Percentiles rank a stretch among this genome's conserved stretches.
These are phyloP conservation scores for Mythimna pallens DNA, from an alignment of 2,888 invertebrate genomes.

Conservation along the genomic window DNA sequence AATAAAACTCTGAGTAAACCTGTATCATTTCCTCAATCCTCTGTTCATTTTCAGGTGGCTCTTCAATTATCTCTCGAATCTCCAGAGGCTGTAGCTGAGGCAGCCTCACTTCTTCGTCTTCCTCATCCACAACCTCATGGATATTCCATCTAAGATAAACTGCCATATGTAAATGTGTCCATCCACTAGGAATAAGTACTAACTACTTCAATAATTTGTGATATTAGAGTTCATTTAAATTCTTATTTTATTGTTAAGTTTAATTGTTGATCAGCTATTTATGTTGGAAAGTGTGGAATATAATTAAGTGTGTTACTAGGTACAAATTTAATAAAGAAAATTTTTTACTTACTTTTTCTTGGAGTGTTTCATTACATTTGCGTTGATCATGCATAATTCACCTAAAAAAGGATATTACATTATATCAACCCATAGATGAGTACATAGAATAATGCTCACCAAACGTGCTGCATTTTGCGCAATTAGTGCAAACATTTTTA, in stretches of 20 bases:
- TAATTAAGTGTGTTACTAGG: neutral
- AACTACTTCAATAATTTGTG: slow-evolving; percentile 39
- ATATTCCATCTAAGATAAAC: slow-evolving; percentile 66
- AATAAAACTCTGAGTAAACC: slow-evolving; percentile 56
- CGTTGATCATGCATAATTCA: slow-evolving; percentile 84
- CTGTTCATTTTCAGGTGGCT: slow-evolving; percentile 74
- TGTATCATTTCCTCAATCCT: slow-evolving; percentile 77
- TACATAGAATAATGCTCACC: neutral
- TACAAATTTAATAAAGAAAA: slow-evolving; percentile 9
- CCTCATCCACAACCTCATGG: slow-evolving; percentile 53
- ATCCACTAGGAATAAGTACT: neutral
- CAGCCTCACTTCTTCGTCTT: slow-evolving; percentile 48
- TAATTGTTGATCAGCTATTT: slow-evolving; percentile 4
- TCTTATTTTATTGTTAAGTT: slow-evolving; percentile 7
- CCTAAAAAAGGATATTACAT: slow-evolving; percentile 70
- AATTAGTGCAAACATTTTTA: neutral
- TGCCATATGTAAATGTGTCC: slow-evolving; percentile 3
- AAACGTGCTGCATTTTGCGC: neutral
- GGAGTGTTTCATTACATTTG: slow-evolving; percentile 77
- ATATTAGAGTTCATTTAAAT: neutral
- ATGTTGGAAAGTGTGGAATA: neutral
- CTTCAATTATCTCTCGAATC: slow-evolving; percentile 62
- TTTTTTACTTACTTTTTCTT: slow-evolving; percentile 82
- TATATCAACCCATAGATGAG: neutral
- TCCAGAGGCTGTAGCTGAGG: slow-evolving; percentile 56